phyloP scores from a whole-genome alignment of 2,888 invertebrate species.

The Esperia sulphurella region DNA sequence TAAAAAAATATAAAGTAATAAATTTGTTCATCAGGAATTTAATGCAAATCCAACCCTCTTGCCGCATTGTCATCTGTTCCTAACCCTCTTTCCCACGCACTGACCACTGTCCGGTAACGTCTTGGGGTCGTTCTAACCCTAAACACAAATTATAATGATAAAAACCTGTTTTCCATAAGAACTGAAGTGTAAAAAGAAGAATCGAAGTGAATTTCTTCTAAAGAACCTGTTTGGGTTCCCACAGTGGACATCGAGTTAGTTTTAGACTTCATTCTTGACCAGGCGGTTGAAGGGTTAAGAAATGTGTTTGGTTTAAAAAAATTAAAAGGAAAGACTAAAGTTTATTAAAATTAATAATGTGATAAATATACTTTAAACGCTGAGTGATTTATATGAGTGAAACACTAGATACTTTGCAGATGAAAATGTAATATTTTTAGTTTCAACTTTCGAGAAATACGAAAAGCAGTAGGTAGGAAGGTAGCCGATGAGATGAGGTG shows the following conservation, averaged over 20 bases:
- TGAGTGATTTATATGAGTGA: too few species aligned
- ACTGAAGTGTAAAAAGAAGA: too few species aligned
- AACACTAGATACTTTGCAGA: background rate
- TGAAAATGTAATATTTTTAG: too few species aligned
- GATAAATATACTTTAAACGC: too few species aligned
- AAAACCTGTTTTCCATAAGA: conserved; percentile 32
- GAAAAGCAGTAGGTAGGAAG: too few species aligned
- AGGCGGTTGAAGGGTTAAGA: conserved; percentile 20
- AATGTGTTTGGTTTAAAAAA: background rate
- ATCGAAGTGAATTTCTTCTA: conserved; percentile 21
- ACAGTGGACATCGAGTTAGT: conserved; percentile 38
- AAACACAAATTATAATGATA: conserved; percentile 32
- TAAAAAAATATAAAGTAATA: too few species aligned
- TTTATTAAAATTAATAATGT: too few species aligned
- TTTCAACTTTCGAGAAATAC: too few species aligned
- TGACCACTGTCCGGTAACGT: conserved; percentile 43
- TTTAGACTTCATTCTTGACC: conserved; percentile 24
- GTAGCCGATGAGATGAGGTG: conserved; percentile 19
- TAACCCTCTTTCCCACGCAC: conserved; percentile 33
- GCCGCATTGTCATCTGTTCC: conserved; percentile 1
- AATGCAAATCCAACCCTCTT: conserved; percentile 14
- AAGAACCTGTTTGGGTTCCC: conserved; percentile 44
- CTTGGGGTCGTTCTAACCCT: conserved; percentile 30
- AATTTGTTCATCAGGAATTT: too few species aligned
- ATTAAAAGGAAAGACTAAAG: too few species aligned